phyloP scores from a whole-genome alignment of 1,140 invertebrate genomes.

The Aphelenchoides fujianensis region DNA sequence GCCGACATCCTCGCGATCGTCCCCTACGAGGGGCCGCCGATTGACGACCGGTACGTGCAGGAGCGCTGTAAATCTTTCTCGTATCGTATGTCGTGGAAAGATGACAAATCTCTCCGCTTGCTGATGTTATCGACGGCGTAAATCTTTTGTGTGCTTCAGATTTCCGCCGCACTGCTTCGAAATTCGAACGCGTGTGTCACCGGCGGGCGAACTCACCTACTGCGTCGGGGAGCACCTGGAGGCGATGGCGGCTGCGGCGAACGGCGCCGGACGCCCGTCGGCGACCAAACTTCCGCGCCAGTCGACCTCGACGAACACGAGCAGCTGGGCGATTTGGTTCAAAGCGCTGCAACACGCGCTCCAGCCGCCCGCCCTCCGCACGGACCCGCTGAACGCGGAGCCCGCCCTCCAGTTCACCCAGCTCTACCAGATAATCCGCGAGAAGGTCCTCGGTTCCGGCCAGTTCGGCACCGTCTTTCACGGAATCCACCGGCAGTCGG shows the following conservation, averaged over 20 bases:
- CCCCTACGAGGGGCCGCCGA: slow-evolving; percentile 52
- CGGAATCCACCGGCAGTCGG: slow-evolving; percentile 69
- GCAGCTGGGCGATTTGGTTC: slow-evolving; percentile 54
- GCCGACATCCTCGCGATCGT: slow-evolving; percentile 55
- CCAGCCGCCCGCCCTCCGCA: slow-evolving; percentile 53
- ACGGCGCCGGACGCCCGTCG: slow-evolving; percentile 33
- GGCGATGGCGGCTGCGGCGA: slow-evolving; percentile 22
- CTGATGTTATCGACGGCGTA: neutral
- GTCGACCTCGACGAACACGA: slow-evolving; percentile 26
- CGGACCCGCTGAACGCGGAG: slow-evolving; percentile 52
- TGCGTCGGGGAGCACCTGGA: slow-evolving; percentile 61
- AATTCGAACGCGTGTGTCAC: slow-evolving; percentile 42
- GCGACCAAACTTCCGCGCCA: slow-evolving; percentile 54
- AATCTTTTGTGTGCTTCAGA: slow-evolving; percentile 30
- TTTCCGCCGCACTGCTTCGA: slow-evolving; percentile 60
- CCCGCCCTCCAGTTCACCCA: slow-evolving; percentile 59
- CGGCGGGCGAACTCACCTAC: slow-evolving; percentile 41
- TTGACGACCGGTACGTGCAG: slow-evolving; percentile 48
- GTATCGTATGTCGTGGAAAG: too few species aligned
- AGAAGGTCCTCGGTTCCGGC: slow-evolving; percentile 92
- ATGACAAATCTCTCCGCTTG: too few species aligned
- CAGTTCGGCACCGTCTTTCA: slow-evolving; percentile 98
- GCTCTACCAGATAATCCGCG: slow-evolving; percentile 74
- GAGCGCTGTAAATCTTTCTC: too few species aligned
- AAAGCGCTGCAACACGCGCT: slow-evolving; percentile 37